A percentile compares a stretch with the other conserved stretches of the same genome.
Conservation (phyloP, 2,113 vertebrate species). For the Nerophis lumbriciformis region DNA sequence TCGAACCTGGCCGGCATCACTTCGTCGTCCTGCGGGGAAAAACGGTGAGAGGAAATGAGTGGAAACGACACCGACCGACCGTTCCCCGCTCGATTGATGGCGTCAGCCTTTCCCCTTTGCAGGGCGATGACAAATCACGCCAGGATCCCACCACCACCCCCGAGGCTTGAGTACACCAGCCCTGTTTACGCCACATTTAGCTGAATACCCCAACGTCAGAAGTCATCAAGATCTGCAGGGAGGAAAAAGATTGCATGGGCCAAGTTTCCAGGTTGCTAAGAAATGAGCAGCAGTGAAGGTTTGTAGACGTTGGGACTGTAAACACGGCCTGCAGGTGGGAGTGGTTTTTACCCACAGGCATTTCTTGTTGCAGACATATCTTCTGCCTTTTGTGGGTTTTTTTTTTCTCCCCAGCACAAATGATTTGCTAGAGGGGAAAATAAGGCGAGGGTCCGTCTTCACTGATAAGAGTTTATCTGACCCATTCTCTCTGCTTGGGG, state of each 20-base stretch:
- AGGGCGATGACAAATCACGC: conserved; percentile 36
- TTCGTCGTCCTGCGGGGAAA: conserved; percentile 61
- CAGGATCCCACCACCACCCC: conserved; percentile 23
- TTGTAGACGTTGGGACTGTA: conserved; percentile 24
- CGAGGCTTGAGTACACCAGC: conserved; percentile 28
- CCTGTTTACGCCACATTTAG: conserved; percentile 27
- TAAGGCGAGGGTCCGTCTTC: conserved; percentile 52
- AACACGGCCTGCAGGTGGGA: conserved; percentile 44
- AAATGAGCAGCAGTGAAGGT: conserved; percentile 26
- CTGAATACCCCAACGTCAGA: conserved; percentile 34
- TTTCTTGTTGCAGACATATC: conserved; percentile 25
- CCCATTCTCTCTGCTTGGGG: conserved; percentile 36
- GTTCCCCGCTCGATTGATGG: conserved; percentile 15
- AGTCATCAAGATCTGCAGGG: conserved; percentile 44
- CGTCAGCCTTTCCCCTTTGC: neutral
- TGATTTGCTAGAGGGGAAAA: conserved; percentile 62
- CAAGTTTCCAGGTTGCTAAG: conserved; percentile 37
- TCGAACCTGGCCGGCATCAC: conserved; percentile 89
- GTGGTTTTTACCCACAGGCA: conserved; percentile 31
- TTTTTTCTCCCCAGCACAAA: conserved; percentile 25
- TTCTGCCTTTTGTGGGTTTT: conserved; percentile 10
- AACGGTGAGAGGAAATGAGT: neutral
- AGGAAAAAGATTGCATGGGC: conserved; percentile 33
- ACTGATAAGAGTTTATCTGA: conserved; percentile 66
- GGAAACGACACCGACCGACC: neutral